phyloP scores from a whole-genome alignment of 23 tunicate species.

The Phallusia fumigata region DNA sequence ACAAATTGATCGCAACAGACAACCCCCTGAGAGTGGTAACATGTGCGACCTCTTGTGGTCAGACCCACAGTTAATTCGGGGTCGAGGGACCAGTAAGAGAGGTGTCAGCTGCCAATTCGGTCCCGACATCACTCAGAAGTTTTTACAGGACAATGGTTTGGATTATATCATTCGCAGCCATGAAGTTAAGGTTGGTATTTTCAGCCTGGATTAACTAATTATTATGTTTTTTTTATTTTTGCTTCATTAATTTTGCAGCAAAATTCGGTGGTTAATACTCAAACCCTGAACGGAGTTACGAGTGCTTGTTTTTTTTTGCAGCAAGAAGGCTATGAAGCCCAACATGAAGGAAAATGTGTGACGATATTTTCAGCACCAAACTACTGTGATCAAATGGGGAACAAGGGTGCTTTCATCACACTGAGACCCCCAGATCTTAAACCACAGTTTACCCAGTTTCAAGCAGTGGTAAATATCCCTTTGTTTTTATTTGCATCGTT shows the following conservation, averaged over 20 bases:
- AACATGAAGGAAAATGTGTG: slow-evolving; percentile 89
- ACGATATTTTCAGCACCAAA: slow-evolving; percentile 99
- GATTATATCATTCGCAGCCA: slow-evolving; percentile 97
- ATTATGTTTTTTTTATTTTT: too few relatives aligned
- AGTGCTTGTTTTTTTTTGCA: slow-evolving; percentile 15
- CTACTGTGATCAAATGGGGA: slow-evolving; percentile 99
- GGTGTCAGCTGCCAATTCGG: slow-evolving; percentile 96
- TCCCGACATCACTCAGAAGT: slow-evolving; percentile 90
- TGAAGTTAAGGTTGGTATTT: slow-evolving; percentile 95
- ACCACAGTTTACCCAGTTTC: slow-evolving; percentile 92
- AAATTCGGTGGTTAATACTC: too few relatives aligned
- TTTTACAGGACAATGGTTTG: slow-evolving; percentile 70
- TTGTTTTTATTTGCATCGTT: not conserved
- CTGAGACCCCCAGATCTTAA: slow-evolving; percentile 76
- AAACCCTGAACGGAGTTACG: not conserved
- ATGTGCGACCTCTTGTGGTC: slow-evolving; percentile 99
- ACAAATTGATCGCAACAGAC: slow-evolving; percentile 75
- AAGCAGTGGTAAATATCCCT: slow-evolving; percentile 79
- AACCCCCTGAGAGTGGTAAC: slow-evolving; percentile 87
- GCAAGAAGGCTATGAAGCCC: slow-evolving; percentile 87
- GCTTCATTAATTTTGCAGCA: too few relatives aligned
- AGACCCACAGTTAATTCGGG: slow-evolving; percentile 78
- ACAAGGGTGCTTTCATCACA: slow-evolving; percentile 97
- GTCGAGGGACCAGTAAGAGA: slow-evolving; percentile 89
- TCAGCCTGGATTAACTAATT: too few relatives aligned